These are phyloP conservation scores for Oxyscelio sp. DNA, from an alignment of 2,888 invertebrate species.

Conservation along the genomic window DNA sequence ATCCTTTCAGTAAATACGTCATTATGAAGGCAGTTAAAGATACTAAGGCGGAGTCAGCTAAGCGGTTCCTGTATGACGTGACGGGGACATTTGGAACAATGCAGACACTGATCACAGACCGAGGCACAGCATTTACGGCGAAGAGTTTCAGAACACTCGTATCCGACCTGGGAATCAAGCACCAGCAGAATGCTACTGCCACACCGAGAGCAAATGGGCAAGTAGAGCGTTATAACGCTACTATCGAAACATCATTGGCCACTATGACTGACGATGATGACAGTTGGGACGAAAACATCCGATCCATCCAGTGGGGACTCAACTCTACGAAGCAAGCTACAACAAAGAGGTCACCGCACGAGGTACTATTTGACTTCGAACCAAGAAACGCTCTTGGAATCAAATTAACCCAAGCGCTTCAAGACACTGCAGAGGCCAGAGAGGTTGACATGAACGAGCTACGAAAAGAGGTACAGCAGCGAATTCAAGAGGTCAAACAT, in stretches of 20 bases:
- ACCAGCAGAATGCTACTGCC: conserved; percentile 1
- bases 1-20: conserved; percentile 32
- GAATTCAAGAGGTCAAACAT: background rate
- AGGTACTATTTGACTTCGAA: conserved; percentile 19
- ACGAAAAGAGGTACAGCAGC: background rate
- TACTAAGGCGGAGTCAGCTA: background rate
- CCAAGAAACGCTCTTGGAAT: conserved; percentile 11
- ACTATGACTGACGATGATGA: background rate
- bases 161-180: background rate
- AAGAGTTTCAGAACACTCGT: background rate
- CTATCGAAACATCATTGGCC: background rate
- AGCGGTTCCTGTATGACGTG: background rate
- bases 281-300: conserved; percentile 15
- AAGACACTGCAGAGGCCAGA: background rate
- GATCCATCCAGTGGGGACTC: conserved; percentile 26
- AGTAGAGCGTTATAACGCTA: conserved; percentile 8
- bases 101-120: conserved; percentile 4
- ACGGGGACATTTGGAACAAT: background rate
- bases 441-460: background rate
- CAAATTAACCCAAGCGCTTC: conserved; percentile 5
- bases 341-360: background rate
- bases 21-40: conserved; percentile 1
- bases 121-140: conserved; percentile 2
- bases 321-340: conserved; percentile 13
- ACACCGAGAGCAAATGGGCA: conserved; percentile 15